Evolutionary conservation across 2,888 invertebrate genomes (phyloP).

Genomic region (Branchipolynoe longqiensis): DNA sequence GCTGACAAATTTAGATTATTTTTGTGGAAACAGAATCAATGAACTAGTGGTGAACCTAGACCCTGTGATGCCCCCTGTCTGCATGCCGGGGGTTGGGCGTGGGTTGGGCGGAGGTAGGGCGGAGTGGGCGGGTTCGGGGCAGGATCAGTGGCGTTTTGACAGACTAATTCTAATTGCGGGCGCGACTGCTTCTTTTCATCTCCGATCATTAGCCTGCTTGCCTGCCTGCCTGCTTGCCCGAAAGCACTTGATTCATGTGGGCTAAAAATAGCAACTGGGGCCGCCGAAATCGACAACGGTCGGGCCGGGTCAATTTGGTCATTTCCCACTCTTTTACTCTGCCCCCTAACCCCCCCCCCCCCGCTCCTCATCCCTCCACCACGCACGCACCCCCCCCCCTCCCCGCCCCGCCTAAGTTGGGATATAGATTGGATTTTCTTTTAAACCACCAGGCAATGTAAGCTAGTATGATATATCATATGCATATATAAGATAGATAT

Average conservation of each 20-base stretch:
- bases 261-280: constrained; percentile 14
- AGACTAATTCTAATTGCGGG: not conserved
- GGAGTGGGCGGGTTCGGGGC: not conserved
- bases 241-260: not conserved
- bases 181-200: not conserved
- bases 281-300: not conserved
- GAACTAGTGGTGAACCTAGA: too few species aligned
- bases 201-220: not conserved
- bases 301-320: not conserved
- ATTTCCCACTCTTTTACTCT: too few species aligned
- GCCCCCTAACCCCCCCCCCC: not conserved
- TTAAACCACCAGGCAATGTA: too few species aligned
- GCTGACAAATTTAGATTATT: too few species aligned
- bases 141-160: constrained; percentile 8
- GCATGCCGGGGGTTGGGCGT: too few species aligned
- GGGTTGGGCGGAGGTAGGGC: not conserved
- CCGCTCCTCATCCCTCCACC: not conserved
- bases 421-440: too few species aligned
- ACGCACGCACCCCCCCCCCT: not conserved
- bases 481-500: too few species aligned
- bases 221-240: not conserved
- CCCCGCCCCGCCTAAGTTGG: too few species aligned
- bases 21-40: too few species aligned
- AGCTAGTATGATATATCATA: too few species aligned
- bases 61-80: too few species aligned